Percentiles rank a stretch among this genome's conserved stretches.
Evolutionary conservation across 2,113 vertebrate genomes (phyloP).

Genomic region (Monopterus albus): DNA sequence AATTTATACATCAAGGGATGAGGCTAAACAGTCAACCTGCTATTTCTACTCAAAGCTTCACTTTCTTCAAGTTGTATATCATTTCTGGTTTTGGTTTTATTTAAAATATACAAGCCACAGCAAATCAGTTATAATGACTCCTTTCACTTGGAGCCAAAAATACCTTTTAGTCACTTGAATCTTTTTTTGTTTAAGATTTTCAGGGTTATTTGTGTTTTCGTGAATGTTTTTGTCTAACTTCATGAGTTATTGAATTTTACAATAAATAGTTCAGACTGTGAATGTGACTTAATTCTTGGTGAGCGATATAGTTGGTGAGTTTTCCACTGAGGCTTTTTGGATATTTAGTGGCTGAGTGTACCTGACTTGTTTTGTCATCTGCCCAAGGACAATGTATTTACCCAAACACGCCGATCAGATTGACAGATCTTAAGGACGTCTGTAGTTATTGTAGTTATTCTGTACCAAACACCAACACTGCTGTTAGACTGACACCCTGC

Average conservation of each 20-base stretch:
- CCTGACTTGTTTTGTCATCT: too few relatives aligned
- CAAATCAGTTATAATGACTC: too few relatives aligned
- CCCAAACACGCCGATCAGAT: neutral
- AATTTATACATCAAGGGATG: conserved; percentile 3
- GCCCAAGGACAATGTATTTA: neutral
- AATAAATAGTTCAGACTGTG: too few relatives aligned
- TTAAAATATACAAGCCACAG: neutral
- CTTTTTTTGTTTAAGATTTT: too few relatives aligned
- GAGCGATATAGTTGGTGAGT: neutral
- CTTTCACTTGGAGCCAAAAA: too few relatives aligned
- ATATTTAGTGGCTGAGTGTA: neutral
- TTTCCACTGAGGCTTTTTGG: neutral
- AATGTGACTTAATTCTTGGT: too few relatives aligned
- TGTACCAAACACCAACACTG: neutral
- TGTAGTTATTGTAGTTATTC: neutral
- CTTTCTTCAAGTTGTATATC: too few relatives aligned
- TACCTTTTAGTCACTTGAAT: too few relatives aligned
- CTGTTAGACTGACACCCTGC: neutral
- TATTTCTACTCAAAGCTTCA: neutral
- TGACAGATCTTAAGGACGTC: neutral
- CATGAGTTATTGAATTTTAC: too few relatives aligned
- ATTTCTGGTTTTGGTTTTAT: neutral
- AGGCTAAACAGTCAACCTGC: neutral
- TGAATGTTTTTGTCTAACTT: too few relatives aligned
- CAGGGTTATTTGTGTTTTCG: too few relatives aligned